Percentiles rank a stretch among this genome's conserved stretches.
These are phyloP conservation scores for Hyposoter dolosus DNA, from an alignment of 2,888 invertebrate species.

Conservation along the genomic window DNA sequence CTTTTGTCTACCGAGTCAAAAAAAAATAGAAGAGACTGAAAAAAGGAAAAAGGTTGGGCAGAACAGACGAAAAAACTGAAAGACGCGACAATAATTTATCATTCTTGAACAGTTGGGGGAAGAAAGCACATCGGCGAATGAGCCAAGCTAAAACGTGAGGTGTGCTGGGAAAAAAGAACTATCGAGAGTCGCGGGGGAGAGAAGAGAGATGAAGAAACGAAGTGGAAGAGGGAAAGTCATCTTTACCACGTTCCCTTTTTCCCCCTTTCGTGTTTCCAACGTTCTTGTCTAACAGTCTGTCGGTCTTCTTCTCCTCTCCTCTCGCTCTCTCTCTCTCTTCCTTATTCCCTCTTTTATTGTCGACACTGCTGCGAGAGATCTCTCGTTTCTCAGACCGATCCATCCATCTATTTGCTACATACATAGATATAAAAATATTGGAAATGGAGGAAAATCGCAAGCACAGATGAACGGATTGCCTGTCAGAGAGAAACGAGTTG, in stretches of 20 bases:
- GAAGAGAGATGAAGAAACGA: slow-evolving; percentile 54
- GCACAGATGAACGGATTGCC: slow-evolving; percentile 70
- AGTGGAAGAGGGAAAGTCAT: slow-evolving; percentile 51
- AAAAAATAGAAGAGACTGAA: slow-evolving; percentile 64
- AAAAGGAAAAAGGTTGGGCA: slow-evolving; percentile 58
- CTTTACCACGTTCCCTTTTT: slow-evolving; percentile 67
- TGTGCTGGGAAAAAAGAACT: slow-evolving; percentile 60
- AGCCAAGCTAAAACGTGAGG: slow-evolving; percentile 59
- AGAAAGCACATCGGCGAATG: slow-evolving; percentile 63
- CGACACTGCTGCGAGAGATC: slow-evolving; percentile 59
- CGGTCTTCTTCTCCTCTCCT: slow-evolving; percentile 39
- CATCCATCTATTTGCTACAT: slow-evolving; percentile 72
- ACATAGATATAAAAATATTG: slow-evolving; percentile 15
- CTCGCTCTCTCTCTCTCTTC: slow-evolving; percentile 26
- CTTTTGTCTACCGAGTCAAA: slow-evolving; percentile 47
- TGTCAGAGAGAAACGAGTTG: slow-evolving; percentile 69
- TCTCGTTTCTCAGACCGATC: slow-evolving; percentile 74
- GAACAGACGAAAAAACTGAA: slow-evolving; percentile 64
- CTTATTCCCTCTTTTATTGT: slow-evolving; percentile 57
- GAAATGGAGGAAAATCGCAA: slow-evolving; percentile 26
- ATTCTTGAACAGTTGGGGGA: slow-evolving; percentile 73
- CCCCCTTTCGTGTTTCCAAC: slow-evolving; percentile 21
- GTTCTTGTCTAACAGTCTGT: slow-evolving; percentile 44
- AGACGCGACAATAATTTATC: slow-evolving; percentile 79
- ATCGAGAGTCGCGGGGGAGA: slow-evolving; percentile 43